Evolutionary conservation across 2,113 vertebrate species (phyloP).

Genomic region (Psilopogon haemacephalus): DNA sequence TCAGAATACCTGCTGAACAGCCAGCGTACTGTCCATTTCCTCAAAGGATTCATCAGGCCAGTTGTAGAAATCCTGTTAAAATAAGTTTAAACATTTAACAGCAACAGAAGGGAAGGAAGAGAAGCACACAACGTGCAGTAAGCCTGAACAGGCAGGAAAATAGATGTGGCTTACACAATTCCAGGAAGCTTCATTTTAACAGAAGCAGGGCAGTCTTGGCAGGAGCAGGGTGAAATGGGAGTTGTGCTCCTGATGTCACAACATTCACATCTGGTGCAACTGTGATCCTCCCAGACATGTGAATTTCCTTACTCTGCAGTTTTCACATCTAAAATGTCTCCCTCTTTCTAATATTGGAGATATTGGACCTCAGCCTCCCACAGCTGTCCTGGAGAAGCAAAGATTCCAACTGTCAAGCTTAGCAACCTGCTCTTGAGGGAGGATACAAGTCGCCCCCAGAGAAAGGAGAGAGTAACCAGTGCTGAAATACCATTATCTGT

Average conservation of each 20-base stretch:
- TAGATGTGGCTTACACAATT: background rate
- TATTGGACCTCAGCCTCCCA: background rate
- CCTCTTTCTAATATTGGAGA: background rate
- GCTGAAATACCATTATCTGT: background rate
- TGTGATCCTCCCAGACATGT: fast-evolving
- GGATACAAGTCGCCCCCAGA: background rate
- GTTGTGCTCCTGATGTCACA: background rate
- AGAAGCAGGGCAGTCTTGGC: background rate
- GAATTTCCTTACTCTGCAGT: background rate
- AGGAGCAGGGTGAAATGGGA: background rate
- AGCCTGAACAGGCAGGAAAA: background rate
- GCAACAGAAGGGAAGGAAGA: background rate
- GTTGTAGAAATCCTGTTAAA: conserved; percentile 93
- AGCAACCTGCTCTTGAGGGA: background rate
- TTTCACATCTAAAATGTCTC: background rate
- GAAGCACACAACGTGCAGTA: background rate
- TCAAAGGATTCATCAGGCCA: conserved; percentile 99
- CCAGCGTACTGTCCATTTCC: conserved; percentile 98
- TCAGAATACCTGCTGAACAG: conserved; percentile 91
- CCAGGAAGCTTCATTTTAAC: conserved; percentile 18
- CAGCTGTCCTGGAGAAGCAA: background rate
- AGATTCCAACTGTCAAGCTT: background rate
- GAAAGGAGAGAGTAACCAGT: background rate
- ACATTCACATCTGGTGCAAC: background rate
- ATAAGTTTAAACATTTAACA: background rate